Evolutionary conservation across 2,888 invertebrate genomes (phyloP).

Genomic region (Epirrita christyi): DNA sequence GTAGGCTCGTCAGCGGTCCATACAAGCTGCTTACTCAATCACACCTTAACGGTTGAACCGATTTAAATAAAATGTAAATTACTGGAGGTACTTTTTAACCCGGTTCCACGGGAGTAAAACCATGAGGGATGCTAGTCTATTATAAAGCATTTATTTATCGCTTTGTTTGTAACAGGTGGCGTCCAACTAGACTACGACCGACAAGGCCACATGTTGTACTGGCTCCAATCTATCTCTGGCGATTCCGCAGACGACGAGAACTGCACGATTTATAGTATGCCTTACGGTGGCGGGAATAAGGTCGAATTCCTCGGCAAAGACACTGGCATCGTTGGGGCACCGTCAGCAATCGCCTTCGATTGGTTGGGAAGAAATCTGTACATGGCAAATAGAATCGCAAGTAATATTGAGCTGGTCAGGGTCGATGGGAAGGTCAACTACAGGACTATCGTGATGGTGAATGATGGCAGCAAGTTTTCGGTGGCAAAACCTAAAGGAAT

Average conservation of each 20-base stretch:
- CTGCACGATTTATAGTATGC: constrained; percentile 94
- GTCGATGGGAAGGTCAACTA: constrained; percentile 94
- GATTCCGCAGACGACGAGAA: constrained; percentile 91
- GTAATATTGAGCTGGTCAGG: constrained; percentile 95
- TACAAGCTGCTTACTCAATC: too few relatives aligned
- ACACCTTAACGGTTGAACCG: too few relatives aligned
- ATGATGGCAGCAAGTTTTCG: constrained; percentile 93
- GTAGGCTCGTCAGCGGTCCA: too few relatives aligned
- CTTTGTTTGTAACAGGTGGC: constrained; percentile 85
- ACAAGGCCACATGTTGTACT: constrained; percentile 92
- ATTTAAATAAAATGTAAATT: too few relatives aligned
- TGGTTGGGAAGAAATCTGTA: constrained; percentile 98
- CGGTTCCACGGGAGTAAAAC: too few relatives aligned
- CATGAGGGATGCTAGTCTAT: too few relatives aligned
- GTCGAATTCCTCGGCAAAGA: constrained; percentile 91
- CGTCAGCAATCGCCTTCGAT: constrained; percentile 96
- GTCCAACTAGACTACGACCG: constrained; percentile 97
- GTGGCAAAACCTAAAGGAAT: constrained; percentile 95
- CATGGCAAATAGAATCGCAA: constrained; percentile 94
- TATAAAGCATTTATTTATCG: too few relatives aligned
- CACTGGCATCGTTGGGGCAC: constrained; percentile 95
- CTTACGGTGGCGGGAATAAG: constrained; percentile 92
- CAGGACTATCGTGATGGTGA: constrained; percentile 93
- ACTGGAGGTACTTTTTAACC: too few relatives aligned
- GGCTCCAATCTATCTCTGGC: constrained; percentile 89